Evolutionary conservation across 2,113 vertebrate species (phyloP).

Genomic region (Heloderma charlesbogerti): DNA sequence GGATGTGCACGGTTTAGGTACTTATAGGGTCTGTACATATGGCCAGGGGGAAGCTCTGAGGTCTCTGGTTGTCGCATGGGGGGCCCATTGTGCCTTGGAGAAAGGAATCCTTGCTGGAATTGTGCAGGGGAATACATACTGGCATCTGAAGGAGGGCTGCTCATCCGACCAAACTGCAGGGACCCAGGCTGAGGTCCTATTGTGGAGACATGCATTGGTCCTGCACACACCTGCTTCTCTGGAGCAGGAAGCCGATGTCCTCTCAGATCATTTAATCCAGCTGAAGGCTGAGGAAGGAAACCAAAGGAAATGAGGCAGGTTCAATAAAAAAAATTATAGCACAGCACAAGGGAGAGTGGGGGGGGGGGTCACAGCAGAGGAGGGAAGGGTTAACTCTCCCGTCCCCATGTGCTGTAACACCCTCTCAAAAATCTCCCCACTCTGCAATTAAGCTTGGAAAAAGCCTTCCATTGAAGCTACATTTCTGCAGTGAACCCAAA

Average conservation of each 20-base stretch:
- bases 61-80: conserved; percentile 60
- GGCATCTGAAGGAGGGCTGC: conserved; percentile 80
- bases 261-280: conserved; percentile 81
- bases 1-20: conserved; percentile 79
- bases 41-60: conserved; percentile 70
- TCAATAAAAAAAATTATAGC: background rate
- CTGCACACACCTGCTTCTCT: conserved; percentile 79
- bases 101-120: conserved; percentile 79
- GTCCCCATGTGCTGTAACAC: too few species aligned
- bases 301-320: background rate
- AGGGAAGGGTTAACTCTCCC: too few species aligned
- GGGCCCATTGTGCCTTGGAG: conserved; percentile 77
- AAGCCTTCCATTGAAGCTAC: background rate
- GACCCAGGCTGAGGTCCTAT: conserved; percentile 82
- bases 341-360: background rate
- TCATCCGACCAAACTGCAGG: conserved; percentile 80
- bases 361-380: too few species aligned
- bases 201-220: conserved; percentile 81
- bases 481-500: background rate
- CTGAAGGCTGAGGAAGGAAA: conserved; percentile 73
- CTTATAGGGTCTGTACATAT: conserved; percentile 85
- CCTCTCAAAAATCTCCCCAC: too few species aligned
- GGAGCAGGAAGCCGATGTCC: conserved; percentile 79
- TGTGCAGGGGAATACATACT: conserved; percentile 82
- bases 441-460: background rate